Base-by-base conservation (phyloP, 1,140 invertebrate species). In the Temnothorax longispinosus region DNA sequence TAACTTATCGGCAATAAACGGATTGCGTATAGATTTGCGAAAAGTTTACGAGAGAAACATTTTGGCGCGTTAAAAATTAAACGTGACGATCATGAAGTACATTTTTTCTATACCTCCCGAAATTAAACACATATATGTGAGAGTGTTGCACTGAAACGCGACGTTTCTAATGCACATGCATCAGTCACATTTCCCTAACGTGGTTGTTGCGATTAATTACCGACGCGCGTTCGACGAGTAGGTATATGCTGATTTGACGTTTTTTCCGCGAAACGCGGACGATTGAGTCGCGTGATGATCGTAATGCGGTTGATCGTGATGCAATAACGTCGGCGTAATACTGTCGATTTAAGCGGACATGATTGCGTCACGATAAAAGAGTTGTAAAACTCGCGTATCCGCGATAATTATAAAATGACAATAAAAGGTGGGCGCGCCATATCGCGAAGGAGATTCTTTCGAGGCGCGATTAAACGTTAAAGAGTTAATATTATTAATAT, bases 301-400 rank as follows among this genome's bases (percentile, higher is more conserved):
- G n/a, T 8, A n/a, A 44, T 13, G 8, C 18, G 32, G 13, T 11
- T 6, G 8, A 44, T 44, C 18, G 52, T 74, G 56, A 89, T 21
- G 38, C 15, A 75, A 86, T 47, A 18, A 15, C 35, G 18, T 4
- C 27, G 56, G 27, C 52, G 27, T 52, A n/a, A 44, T 21, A 27
- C 38, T n/a, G 21, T 35, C 32, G 21, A 35, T 52, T 21, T 41
- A 27, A 69, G 6, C 50, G 65, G 44, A n/a, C 35, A 47, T 10
- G 21, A 80, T n/a, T 65, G 13, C 62, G 44, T 56, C 58, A 21
- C 5, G 27, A 75, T 72, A 80, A 86, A 56, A 86, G 13, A 75
- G 60, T 88, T 85, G 50, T 56, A 21, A 18, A 75, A 54, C 21
- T 7, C 74, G 71, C 74, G 1, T 75, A 86, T n/a, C 32, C 2